phyloP scores from a whole-genome alignment of 2,797 vertebrate genomes.

The Phalloptychus januarius region DNA sequence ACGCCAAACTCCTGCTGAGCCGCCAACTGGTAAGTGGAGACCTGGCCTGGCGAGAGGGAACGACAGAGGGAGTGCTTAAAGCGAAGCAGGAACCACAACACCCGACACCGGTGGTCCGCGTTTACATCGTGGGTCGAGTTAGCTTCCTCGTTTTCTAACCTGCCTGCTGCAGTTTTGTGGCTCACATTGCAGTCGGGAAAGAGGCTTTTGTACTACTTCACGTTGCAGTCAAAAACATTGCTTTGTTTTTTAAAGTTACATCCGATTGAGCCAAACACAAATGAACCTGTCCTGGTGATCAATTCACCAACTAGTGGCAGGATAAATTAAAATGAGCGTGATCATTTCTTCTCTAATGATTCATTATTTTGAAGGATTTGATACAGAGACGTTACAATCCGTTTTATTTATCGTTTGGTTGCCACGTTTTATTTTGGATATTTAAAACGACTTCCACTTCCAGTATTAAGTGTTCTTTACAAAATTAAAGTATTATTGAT shows the following conservation, averaged over 20 bases:
- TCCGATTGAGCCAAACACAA: neutral
- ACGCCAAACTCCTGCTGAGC: conserved; percentile 70
- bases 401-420: too few relatives aligned
- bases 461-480: too few relatives aligned
- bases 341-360: too few relatives aligned
- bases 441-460: too few relatives aligned
- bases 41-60: conserved; percentile 74
- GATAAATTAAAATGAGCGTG: too few relatives aligned
- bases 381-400: too few relatives aligned
- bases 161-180: neutral
- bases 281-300: too few relatives aligned
- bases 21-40: conserved; percentile 82
- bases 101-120: neutral
- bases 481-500: too few relatives aligned
- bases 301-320: too few relatives aligned
- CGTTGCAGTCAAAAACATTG: neutral
- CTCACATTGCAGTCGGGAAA: conserved; percentile 1
- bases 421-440: too few relatives aligned
- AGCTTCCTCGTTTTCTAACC: neutral
- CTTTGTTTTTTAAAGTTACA: too few relatives aligned
- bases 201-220: neutral
- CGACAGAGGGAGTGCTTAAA: neutral
- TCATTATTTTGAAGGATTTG: too few relatives aligned
- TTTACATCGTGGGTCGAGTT: neutral
- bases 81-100: neutral